Percentiles rank a stretch among this genome's conserved stretches.
These are phyloP conservation scores for Adelosebastes latens DNA, from an alignment of 2,797 vertebrate species.

Conservation along the genomic window DNA sequence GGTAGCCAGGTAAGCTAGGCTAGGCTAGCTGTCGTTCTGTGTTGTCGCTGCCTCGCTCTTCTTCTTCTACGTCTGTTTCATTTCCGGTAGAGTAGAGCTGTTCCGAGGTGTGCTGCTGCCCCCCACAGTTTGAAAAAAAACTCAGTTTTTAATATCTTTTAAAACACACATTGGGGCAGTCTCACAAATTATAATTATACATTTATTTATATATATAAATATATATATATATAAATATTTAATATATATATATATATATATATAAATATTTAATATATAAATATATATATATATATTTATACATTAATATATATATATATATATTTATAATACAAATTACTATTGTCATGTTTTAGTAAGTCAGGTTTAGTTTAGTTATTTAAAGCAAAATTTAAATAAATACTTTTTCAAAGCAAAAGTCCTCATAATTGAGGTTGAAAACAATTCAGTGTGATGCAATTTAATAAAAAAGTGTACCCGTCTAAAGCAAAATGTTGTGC, in stretches of 20 bases:
- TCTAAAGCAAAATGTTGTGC: background rate
- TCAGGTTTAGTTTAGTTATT: background rate
- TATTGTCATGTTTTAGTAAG: background rate
- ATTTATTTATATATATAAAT: too few species aligned
- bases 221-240: too few species aligned
- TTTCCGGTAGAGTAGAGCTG: background rate
- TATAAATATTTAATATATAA: too few species aligned
- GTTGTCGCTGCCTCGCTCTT: background rate
- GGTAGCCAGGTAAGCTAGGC: constrained; percentile 10
- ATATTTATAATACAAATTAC: too few species aligned
- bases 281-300: too few species aligned
- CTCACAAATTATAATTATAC: background rate
- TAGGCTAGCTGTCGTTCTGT: background rate
- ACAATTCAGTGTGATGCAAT: background rate
- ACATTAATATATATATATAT: too few species aligned
- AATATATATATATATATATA: too few species aligned
- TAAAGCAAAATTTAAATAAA: background rate
- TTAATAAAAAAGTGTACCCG: background rate
- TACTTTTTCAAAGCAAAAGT: background rate
- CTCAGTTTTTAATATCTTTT: background rate
- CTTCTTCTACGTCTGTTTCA: constrained; percentile 33
- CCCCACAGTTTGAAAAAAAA: background rate
- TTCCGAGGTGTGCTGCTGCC: background rate
- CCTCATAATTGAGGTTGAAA: background rate
- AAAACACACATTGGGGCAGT: too few species aligned